Evolutionary conservation across 2,888 invertebrate species (phyloP), one percentile per base, ranked within the genome.

Genomic region (Aphidius colemani): DNA sequence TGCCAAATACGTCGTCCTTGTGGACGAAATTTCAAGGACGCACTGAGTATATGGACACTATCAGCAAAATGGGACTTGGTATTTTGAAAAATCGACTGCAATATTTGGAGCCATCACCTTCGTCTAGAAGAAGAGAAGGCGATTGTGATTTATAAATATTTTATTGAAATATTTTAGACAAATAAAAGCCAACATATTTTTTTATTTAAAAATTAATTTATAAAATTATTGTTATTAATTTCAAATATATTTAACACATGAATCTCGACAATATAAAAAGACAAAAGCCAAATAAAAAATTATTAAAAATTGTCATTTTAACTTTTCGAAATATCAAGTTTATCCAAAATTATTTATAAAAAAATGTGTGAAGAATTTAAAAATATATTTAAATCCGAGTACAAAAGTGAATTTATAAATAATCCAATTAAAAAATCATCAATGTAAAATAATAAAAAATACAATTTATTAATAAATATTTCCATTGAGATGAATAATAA

Each of bases 31-130:
- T 30, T 30, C 30, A 30, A 18, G 88, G 88, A 0, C 82, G 86
- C 46, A 85, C 87, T 0, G 90, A 90, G 72, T 90, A 89, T 69
- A 80, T 84, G 83, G 89, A 89, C 67, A 86, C 85, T 0, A 85
- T 87, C 63, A 87, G 87, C 69, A 86, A 87, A 45, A 77, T 86
- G n/a, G 89, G 87, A 0, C 80, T 86, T 61, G 85, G 86, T 1
- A 86, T 87, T 66, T 85, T 87, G 78, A 85, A 86, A 58, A 86
- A 86, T 55, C 86, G 87, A 75, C 88, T 89, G 73, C 85, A 88
- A 68, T 89, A 83, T 71, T 84, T 85, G 51, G 88, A 89, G 18
- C 65, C 65, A 7, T 43, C 48, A 48, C 64, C 66, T 9, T 69
- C 67, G 3, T 70, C 67, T 39, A 67, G 67, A 57, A 64, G 65